Conservation (phyloP, 2,888 invertebrate species). For the Spatulosminthurus flaviceps region DNA sequence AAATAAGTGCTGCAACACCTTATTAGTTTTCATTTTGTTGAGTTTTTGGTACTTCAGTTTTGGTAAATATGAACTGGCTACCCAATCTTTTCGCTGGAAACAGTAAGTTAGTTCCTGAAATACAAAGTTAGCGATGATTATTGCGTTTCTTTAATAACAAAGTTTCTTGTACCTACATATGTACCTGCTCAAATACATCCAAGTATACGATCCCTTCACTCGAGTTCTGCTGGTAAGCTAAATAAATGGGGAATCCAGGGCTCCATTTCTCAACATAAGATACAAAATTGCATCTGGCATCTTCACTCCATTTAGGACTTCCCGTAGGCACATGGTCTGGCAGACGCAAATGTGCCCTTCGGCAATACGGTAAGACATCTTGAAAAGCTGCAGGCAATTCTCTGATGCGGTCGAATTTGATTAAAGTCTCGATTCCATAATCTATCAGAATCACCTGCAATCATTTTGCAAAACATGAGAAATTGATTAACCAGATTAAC, state of each 20-base stretch:
- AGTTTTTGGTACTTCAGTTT: background rate
- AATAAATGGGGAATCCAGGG: constrained; percentile 29
- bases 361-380: constrained; percentile 7
- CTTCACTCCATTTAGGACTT: constrained; percentile 16
- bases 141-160: too few relatives aligned
- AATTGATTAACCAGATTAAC: too few relatives aligned
- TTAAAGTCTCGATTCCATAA: constrained; percentile 27
- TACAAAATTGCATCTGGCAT: constrained; percentile 23
- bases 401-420: background rate
- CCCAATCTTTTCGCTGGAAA: background rate
- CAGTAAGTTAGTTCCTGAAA: background rate
- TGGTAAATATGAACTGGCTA: background rate
- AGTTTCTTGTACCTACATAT: background rate
- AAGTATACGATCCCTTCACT: background rate
- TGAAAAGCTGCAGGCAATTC: constrained; percentile 18
- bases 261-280: constrained; percentile 29
- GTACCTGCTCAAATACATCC: constrained; percentile 21
- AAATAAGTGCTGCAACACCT: background rate
- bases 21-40: background rate
- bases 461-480: too few relatives aligned
- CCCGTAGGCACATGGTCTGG: background rate
- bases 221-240: background rate
- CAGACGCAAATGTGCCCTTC: constrained; percentile 22
- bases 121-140: too few relatives aligned
- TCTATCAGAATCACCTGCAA: constrained; percentile 43